Evolutionary conservation across 1,140 invertebrate genomes (phyloP).

Genomic region (Archivesica marissinica): DNA sequence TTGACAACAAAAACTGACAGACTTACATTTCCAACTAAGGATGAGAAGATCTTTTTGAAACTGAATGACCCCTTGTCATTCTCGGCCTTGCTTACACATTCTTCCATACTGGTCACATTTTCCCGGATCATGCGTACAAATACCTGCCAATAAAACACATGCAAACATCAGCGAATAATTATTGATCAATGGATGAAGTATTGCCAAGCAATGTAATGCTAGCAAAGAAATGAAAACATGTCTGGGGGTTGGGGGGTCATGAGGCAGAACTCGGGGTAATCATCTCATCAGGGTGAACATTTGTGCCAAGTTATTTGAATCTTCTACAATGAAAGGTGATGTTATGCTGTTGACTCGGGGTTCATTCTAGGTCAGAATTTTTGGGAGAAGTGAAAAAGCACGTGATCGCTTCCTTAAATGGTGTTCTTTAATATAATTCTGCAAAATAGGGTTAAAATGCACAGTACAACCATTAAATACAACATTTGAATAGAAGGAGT

Average conservation of each 20-base stretch:
- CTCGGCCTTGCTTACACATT: conserved; percentile 78
- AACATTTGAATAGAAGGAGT: too few relatives aligned
- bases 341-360: too few relatives aligned
- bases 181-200: background rate
- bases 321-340: too few relatives aligned
- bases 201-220: too few relatives aligned
- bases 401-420: too few relatives aligned
- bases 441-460: too few relatives aligned
- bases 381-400: too few relatives aligned
- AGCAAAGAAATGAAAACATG: too few relatives aligned
- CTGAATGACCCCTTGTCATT: conserved; percentile 76
- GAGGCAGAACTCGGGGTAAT: background rate
- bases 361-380: too few relatives aligned
- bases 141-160: conserved; percentile 67
- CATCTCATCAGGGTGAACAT: background rate
- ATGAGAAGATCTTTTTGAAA: conserved; percentile 79
- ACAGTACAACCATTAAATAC: too few relatives aligned
- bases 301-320: too few relatives aligned
- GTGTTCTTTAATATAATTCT: too few relatives aligned
- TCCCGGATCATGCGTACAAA: conserved; percentile 77
- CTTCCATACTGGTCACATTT: conserved; percentile 74
- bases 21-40: conserved; percentile 78
- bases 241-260: background rate
- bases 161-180: background rate
- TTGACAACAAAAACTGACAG: background rate